Conservation (phyloP, 2,797 vertebrate species). For the Phataginus tricuspis region DNA sequence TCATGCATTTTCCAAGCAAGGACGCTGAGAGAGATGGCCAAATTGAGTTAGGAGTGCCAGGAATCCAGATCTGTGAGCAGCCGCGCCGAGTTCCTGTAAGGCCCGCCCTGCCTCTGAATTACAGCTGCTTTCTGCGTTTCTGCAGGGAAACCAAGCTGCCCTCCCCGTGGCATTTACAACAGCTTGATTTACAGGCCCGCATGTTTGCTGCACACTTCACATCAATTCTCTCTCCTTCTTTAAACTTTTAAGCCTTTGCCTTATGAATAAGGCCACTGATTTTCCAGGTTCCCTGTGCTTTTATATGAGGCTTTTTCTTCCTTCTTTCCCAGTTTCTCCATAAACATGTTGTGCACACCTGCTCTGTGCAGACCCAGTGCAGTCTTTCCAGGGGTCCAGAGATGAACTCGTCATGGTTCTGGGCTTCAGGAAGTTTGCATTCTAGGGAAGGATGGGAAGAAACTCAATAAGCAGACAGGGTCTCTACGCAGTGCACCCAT, state of each 20-base stretch:
- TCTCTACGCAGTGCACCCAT: background rate
- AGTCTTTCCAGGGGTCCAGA: background rate
- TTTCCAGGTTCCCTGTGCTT: background rate
- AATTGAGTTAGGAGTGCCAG: slow-evolving; percentile 80
- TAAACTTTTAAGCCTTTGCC: slow-evolving; percentile 52
- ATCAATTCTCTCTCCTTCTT: slow-evolving; percentile 46
- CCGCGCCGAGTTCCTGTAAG: slow-evolving; percentile 53
- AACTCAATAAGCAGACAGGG: background rate
- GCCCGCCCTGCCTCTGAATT: background rate
- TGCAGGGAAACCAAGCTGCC: background rate
- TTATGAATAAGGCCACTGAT: slow-evolving; percentile 2
- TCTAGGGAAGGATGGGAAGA: background rate
- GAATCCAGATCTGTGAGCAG: slow-evolving; percentile 20
- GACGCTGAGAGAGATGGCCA: slow-evolving; percentile 55
- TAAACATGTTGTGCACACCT: background rate
- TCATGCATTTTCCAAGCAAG: slow-evolving; percentile 79
- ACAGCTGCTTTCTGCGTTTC: background rate
- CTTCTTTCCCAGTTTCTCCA: background rate
- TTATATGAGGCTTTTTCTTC: background rate
- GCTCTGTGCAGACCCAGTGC: background rate
- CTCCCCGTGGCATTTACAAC: background rate
- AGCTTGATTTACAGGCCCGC: slow-evolving; percentile 51
- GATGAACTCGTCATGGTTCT: background rate
- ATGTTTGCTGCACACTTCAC: background rate
- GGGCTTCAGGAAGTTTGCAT: background rate